phyloP scores from a whole-genome alignment of 23 tunicate genomes.

The Clavelina lepadiformis region DNA sequence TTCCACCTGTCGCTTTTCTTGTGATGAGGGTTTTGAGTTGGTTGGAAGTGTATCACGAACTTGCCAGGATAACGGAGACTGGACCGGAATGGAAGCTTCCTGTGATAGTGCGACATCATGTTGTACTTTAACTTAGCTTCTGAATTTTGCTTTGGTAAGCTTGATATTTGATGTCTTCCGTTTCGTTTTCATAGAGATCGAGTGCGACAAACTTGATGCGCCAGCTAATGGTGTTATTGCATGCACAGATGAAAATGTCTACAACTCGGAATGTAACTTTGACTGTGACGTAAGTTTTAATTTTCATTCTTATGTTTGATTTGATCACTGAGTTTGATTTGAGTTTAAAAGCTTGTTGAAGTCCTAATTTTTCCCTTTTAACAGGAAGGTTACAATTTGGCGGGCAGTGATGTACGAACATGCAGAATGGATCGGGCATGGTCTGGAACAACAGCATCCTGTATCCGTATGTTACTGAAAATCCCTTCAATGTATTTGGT shows the following conservation, averaged over 20 bases:
- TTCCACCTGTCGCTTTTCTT: constrained; percentile 1
- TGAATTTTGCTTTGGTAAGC: no score
- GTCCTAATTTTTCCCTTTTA: not conserved
- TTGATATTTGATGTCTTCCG: no score
- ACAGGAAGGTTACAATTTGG: constrained; percentile 67
- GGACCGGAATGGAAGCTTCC: not conserved
- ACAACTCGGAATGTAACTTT: not conserved
- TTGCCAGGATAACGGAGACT: constrained; percentile 3
- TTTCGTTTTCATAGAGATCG: constrained; percentile 47
- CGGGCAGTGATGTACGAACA: constrained; percentile 39
- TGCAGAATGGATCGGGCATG: constrained; percentile 55
- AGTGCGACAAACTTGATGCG: constrained; percentile 28
- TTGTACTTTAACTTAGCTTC: no score
- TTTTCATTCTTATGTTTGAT: no score
- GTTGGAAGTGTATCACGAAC: not conserved
- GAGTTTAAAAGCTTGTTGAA: not conserved
- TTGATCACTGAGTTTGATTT: no score
- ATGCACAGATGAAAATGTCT: constrained; percentile 13
- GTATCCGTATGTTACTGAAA: no score
- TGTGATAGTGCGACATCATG: not conserved
- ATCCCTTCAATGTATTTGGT: no score
- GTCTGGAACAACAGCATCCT: constrained; percentile 54
- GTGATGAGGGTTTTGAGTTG: not conserved
- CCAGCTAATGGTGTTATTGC: constrained; percentile 46
- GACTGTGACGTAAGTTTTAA: constrained; percentile 28